These are phyloP conservation scores for Alauda arvensis DNA, from an alignment of 2,797 vertebrate genomes.

Conservation along the genomic window DNA sequence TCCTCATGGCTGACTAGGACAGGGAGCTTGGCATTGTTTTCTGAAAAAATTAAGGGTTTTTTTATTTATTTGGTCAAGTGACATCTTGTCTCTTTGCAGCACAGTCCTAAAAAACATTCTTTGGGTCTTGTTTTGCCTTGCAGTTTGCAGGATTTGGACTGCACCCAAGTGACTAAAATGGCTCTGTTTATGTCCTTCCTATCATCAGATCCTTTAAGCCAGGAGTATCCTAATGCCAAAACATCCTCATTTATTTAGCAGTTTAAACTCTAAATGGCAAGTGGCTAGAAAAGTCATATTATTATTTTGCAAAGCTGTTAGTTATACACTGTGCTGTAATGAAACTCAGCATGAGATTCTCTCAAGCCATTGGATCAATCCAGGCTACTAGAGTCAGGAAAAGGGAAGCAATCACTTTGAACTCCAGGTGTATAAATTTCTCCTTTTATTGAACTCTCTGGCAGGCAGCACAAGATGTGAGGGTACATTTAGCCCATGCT, in stretches of 20 bases:
- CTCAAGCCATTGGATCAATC: neutral
- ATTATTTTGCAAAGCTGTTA: neutral
- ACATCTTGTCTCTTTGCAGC: neutral
- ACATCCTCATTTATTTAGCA: neutral
- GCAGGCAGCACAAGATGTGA: neutral
- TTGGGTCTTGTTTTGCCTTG: neutral
- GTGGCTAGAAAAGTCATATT: neutral
- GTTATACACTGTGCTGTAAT: neutral
- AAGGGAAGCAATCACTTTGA: constrained; percentile 28
- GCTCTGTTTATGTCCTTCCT: neutral
- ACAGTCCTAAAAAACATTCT: neutral
- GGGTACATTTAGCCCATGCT: neutral
- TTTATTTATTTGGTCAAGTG: neutral
- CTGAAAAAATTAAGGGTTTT: neutral
- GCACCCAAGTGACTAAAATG: neutral
- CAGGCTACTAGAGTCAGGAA: constrained; percentile 8
- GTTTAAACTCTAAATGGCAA: neutral
- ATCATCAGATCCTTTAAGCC: neutral
- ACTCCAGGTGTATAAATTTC: constrained; percentile 28
- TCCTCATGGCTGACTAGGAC: neutral
- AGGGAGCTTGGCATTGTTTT: neutral
- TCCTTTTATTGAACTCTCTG: constrained; percentile 42
- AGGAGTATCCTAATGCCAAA: neutral
- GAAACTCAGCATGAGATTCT: neutral
- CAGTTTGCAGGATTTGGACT: neutral